Evolutionary conservation across 2,888 invertebrate genomes (phyloP).

Genomic region (Epicampocera succincta): DNA sequence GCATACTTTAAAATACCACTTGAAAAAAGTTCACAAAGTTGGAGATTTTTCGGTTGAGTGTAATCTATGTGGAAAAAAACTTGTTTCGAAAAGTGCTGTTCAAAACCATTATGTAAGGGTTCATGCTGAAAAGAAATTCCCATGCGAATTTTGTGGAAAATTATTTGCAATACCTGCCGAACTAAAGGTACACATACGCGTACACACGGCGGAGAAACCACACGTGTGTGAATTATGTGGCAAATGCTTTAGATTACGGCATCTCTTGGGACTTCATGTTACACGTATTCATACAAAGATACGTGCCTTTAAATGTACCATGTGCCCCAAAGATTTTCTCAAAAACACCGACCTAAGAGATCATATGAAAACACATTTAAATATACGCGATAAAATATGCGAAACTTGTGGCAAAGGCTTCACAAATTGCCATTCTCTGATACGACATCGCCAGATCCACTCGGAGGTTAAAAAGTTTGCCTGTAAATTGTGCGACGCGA

Average conservation of each 20-base stretch:
- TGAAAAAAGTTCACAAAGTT: conserved; percentile 74
- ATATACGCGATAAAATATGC: conserved; percentile 78
- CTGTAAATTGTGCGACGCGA: conserved; percentile 76
- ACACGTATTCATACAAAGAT: conserved; percentile 69
- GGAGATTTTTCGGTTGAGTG: conserved; percentile 77
- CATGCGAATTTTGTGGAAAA: conserved; percentile 74
- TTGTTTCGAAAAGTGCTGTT: conserved; percentile 72
- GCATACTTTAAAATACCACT: conserved; percentile 73
- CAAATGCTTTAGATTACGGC: conserved; percentile 74
- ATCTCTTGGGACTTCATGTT: conserved; percentile 74
- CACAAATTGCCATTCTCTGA: conserved; percentile 76
- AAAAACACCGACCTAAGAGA: conserved; percentile 75
- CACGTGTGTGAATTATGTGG: conserved; percentile 76
- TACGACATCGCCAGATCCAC: conserved; percentile 77
- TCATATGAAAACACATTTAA: conserved; percentile 77
- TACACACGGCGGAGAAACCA: conserved; percentile 75
- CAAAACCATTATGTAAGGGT: conserved; percentile 72
- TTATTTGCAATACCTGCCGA: conserved; percentile 74
- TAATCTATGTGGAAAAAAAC: conserved; percentile 73
- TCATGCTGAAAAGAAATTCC: conserved; percentile 74
- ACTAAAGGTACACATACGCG: conserved; percentile 72
- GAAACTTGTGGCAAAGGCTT: conserved; percentile 77
- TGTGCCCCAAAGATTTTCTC: conserved; percentile 74
- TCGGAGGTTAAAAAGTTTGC: conserved; percentile 76
- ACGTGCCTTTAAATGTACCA: conserved; percentile 70